Percentiles rank a stretch among this genome's conserved stretches.
Evolutionary conservation across 2,797 vertebrate genomes (phyloP).

Genomic region (Chrysocyon brachyurus): DNA sequence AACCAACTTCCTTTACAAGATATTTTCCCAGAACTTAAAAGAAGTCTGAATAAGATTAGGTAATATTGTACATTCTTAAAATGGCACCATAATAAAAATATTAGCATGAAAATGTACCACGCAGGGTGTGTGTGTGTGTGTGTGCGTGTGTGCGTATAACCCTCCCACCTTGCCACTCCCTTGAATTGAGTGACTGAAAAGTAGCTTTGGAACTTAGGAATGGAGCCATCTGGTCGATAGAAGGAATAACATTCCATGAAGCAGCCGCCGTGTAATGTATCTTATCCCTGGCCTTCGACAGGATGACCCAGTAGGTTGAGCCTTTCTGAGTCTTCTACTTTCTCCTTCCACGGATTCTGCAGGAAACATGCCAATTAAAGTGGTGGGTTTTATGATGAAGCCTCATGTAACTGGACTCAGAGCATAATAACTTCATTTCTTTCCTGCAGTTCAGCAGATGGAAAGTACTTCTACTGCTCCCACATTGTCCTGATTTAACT

Average conservation of each 20-base stretch:
- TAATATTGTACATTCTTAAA: not conserved
- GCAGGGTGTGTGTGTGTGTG: not conserved
- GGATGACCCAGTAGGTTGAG: not conserved
- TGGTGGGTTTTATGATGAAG: not conserved
- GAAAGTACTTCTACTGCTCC: not conserved
- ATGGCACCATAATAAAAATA: not conserved
- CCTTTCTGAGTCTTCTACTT: not conserved
- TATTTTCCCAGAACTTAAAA: conserved; percentile 38
- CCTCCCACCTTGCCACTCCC: rapidly evolving
- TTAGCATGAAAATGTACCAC: not conserved
- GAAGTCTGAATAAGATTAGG: not conserved
- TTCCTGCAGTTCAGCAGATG: conserved; percentile 25
- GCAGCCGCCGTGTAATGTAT: not conserved
- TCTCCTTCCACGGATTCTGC: not conserved
- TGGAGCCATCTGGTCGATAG: not conserved
- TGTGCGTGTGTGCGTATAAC: too few relatives aligned
- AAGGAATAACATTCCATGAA: not conserved
- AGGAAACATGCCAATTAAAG: not conserved
- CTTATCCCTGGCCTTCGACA: not conserved
- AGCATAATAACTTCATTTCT: not conserved
- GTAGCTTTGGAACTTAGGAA: not conserved
- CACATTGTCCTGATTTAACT: conserved; percentile 34
- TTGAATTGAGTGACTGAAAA: not conserved
- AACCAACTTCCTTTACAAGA: conserved; percentile 32
- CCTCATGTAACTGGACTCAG: rapidly evolving